Evolutionary conservation across 2,113 vertebrate species (phyloP), one percentile per base, ranked within the genome.

Genomic region (Tychaedon coryphoeus): DNA sequence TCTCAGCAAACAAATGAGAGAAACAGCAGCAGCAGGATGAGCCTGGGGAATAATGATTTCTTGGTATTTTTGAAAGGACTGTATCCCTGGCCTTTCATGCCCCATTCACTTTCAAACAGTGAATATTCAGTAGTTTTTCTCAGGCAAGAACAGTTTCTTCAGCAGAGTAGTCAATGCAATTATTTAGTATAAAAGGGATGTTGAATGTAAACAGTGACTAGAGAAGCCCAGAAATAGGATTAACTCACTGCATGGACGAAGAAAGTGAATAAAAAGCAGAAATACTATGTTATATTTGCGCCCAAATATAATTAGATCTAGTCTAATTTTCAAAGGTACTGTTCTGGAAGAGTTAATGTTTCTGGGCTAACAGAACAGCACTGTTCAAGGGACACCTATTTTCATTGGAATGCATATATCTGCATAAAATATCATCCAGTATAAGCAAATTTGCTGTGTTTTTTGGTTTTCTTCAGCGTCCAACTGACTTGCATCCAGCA

Each of bases 161-260:
- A 38, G 71, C 40, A 77, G 50, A 71, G 47, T 20, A 94, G 28
- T 57, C 74, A 66, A 43, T 64, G 10, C 26, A 89, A 92, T 72
- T 83, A 47, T 58, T 45, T n/a, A 31, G 17, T 29, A 50, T 12
- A 65, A 34, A 31, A 80, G 33, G 23, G 69, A 20, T 57, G 36
- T 51, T 66, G 76, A 95, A 94, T 66, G 65, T 61, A 88, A 95
- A 58, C 65, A 89, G 54, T 8, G 48, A 78, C 43, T 66, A 58
- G 26, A 75, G 42, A 81, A 92, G 57, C 71, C 50, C 28, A 67
- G 64, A 83, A 42, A 19, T 4, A 82, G 50, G 34, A 74, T 45
- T 31, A 78, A 43, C 9, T 45, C 40, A 29, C 7, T 83, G 24
- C 18, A 73, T 19, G n/a, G 38, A 48, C 72, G 28, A 73, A 64